A percentile compares a stretch with the other conserved stretches of the same genome.
These are phyloP conservation scores for Acronicta aceris DNA, from an alignment of 2,888 invertebrate genomes.

Conservation along the genomic window DNA sequence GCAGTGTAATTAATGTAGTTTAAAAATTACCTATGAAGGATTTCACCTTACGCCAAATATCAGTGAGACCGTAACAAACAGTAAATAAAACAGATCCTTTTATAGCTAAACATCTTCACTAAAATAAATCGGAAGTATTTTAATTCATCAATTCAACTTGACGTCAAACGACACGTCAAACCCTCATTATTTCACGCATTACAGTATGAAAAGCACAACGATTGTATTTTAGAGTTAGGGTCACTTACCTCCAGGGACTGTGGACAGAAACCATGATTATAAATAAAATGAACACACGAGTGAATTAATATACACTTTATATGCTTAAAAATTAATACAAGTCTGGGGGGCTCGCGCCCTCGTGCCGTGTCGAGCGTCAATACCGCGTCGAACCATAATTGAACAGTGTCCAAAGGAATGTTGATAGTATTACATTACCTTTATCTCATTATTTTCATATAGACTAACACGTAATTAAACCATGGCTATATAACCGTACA, in stretches of 20 bases:
- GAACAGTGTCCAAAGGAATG: constrained; percentile 82
- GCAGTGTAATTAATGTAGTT: background rate
- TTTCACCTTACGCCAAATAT: constrained; percentile 47
- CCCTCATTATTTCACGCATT: constrained; percentile 24
- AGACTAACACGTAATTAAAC: constrained; percentile 75
- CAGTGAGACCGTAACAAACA: constrained; percentile 11
- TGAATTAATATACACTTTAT: constrained; percentile 89
- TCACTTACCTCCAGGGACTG: constrained; percentile 85
- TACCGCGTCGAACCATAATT: constrained; percentile 64
- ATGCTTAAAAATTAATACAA: constrained; percentile 87
- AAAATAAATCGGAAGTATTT: constrained; percentile 27
- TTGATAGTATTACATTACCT: constrained; percentile 80
- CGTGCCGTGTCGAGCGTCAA: constrained; percentile 66
- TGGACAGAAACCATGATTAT: constrained; percentile 84
- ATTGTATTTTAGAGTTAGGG: constrained; percentile 66
- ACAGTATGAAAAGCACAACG: constrained; percentile 40
- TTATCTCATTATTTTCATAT: constrained; percentile 64
- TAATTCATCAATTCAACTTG: constrained; percentile 22
- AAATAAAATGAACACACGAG: constrained; percentile 88
- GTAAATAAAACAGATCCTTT: constrained; percentile 24
- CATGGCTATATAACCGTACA: constrained; percentile 68
- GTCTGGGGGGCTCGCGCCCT: constrained; percentile 68
- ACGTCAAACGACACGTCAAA: constrained; percentile 38
- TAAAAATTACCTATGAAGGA: constrained; percentile 2
- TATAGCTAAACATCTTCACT: constrained; percentile 42